Percentiles rank a stretch among this genome's conserved stretches.
phyloP scores from a whole-genome alignment of 2,113 vertebrate genomes.

The Rhodinocichla rosea region DNA sequence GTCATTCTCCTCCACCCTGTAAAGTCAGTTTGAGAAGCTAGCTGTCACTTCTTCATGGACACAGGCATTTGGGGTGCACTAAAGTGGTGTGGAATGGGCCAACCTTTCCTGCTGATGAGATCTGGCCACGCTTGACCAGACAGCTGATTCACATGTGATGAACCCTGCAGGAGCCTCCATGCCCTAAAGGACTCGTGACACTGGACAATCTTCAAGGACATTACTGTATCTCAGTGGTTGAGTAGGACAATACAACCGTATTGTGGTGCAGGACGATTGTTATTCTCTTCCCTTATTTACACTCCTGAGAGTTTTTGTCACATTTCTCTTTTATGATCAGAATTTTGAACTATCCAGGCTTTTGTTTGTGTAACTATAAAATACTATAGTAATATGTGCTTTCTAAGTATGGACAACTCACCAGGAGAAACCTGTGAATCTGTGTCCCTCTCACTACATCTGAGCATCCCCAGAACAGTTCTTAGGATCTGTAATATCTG shows the following conservation, averaged over 20 bases:
- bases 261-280: background rate
- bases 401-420: background rate
- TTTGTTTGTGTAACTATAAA: background rate
- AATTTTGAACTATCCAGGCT: background rate
- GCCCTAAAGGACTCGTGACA: rapidly evolving
- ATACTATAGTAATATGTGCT: background rate
- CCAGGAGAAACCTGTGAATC: background rate
- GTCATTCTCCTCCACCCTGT: background rate
- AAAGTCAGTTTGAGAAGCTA: background rate
- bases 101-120: background rate
- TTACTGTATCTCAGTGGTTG: background rate
- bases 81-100: background rate
- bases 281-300: background rate
- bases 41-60: background rate
- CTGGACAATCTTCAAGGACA: background rate
- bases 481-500: background rate
- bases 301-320: background rate
- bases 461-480: rapidly evolving
- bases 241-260: background rate
- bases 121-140: background rate
- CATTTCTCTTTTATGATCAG: background rate
- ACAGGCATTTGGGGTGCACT: too few species aligned
- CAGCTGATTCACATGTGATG: background rate
- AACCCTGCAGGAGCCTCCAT: background rate
- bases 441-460: background rate